Evolutionary conservation across 2,113 vertebrate genomes (phyloP).

Genomic region (Grus americana): DNA sequence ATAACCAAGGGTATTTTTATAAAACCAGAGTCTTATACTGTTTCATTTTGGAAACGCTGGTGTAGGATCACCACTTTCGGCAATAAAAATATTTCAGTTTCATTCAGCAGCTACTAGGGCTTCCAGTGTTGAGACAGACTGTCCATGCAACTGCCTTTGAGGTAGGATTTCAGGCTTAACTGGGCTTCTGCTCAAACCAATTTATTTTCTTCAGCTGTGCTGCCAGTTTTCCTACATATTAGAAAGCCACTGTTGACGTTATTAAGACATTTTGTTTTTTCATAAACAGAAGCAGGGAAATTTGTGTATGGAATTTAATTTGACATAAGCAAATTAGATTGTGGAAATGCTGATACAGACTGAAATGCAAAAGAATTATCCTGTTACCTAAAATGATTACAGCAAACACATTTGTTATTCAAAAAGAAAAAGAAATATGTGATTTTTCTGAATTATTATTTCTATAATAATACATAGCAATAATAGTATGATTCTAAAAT

Average conservation of each 20-base stretch:
- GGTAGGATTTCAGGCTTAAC: slow-evolving; percentile 1
- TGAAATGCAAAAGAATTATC: not conserved
- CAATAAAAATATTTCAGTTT: not conserved
- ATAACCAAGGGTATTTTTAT: not conserved
- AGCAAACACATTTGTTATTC: not conserved
- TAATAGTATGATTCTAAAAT: not conserved
- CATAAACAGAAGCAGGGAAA: not conserved
- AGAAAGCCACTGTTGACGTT: not conserved
- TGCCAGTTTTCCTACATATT: not conserved
- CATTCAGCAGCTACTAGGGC: not conserved
- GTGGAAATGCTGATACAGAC: not conserved
- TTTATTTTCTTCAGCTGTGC: not conserved
- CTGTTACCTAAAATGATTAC: not conserved
- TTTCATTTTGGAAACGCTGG: not conserved
- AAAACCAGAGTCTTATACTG: not conserved
- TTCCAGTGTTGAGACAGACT: not conserved
- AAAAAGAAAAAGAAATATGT: not conserved
- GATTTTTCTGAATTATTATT: not conserved
- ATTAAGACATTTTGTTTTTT: not conserved
- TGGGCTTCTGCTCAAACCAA: not conserved
- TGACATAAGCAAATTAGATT: not conserved
- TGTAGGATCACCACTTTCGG: not conserved
- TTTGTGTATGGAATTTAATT: not conserved
- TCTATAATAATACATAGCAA: not conserved
- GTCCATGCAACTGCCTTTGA: not conserved